phyloP scores from a whole-genome alignment of 2,797 vertebrate species.

The Lithobates pipiens region DNA sequence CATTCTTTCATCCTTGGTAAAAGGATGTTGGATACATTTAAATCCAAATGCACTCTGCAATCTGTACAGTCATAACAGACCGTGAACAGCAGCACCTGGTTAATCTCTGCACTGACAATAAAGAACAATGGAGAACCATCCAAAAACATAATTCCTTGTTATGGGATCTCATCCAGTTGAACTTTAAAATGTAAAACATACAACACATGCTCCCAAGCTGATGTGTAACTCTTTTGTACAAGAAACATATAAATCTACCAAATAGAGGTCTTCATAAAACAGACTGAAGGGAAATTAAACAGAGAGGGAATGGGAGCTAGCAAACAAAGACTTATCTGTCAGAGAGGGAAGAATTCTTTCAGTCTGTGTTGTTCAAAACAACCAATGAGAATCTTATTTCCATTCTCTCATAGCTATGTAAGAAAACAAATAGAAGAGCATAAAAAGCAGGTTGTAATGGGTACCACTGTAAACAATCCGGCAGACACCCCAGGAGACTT shows the following conservation, averaged over 20 bases:
- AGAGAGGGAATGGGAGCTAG: not conserved
- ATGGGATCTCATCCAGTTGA: not conserved
- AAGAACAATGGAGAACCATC: not conserved
- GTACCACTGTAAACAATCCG: not conserved
- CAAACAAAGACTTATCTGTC: not conserved
- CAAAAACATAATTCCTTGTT: not conserved
- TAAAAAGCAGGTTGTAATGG: not conserved
- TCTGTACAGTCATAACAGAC: not conserved
- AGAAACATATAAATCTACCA: no score
- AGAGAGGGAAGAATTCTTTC: not conserved
- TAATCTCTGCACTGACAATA: not conserved
- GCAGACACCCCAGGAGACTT: no score
- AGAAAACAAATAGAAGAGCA: not conserved
- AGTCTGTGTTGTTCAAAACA: not conserved
- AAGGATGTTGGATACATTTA: not conserved
- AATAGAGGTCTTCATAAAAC: not conserved
- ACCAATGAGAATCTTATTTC: no score
- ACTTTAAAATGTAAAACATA: not conserved
- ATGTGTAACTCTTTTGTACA: no score
- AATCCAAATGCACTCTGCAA: not conserved
- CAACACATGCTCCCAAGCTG: not conserved
- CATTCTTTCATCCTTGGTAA: not conserved
- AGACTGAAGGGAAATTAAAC: not conserved
- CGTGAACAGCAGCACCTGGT: not conserved
- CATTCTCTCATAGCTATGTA: not conserved